Evolutionary conservation across 2,888 invertebrate species (phyloP).

Genomic region (Vesta saturnalis): DNA sequence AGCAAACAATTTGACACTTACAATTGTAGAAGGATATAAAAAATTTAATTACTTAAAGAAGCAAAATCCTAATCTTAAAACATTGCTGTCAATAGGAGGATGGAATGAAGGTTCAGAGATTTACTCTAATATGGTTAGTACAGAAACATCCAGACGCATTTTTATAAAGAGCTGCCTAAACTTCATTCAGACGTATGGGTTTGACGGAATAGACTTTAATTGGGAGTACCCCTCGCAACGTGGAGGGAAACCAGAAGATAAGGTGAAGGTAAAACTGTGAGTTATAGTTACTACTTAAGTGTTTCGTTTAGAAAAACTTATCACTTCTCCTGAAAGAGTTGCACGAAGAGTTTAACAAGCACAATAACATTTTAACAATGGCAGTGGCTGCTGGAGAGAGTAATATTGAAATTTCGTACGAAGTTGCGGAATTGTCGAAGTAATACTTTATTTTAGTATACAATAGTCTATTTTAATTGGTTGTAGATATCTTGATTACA

Average conservation of each 20-base stretch:
- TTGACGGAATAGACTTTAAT: constrained; percentile 65
- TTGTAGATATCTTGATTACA: too few relatives aligned
- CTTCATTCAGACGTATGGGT: constrained; percentile 60
- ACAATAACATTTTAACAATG: constrained; percentile 13
- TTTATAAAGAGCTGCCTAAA: constrained; percentile 62
- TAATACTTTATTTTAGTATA: too few relatives aligned
- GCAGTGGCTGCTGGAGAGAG: constrained; percentile 19
- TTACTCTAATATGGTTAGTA: constrained; percentile 59
- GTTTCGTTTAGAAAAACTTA: constrained; percentile 10
- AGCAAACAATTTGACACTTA: background rate
- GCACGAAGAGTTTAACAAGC: background rate
- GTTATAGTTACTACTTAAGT: constrained; percentile 53
- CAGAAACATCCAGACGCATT: constrained; percentile 51
- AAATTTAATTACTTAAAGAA: constrained; percentile 2
- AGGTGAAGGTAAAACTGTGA: constrained; percentile 59
- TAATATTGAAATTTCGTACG: background rate
- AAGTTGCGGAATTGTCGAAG: constrained; percentile 17
- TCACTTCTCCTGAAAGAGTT: constrained; percentile 12
- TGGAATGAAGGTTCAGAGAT: constrained; percentile 60
- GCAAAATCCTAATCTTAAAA: background rate
- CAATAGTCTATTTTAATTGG: too few relatives aligned
- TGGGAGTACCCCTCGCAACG: constrained; percentile 63
- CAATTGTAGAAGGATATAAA: background rate
- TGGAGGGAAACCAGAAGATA: constrained; percentile 56
- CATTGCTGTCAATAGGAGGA: constrained; percentile 62